Base-by-base conservation (phyloP, 2,888 invertebrate genomes). In the Macropis europaea region DNA sequence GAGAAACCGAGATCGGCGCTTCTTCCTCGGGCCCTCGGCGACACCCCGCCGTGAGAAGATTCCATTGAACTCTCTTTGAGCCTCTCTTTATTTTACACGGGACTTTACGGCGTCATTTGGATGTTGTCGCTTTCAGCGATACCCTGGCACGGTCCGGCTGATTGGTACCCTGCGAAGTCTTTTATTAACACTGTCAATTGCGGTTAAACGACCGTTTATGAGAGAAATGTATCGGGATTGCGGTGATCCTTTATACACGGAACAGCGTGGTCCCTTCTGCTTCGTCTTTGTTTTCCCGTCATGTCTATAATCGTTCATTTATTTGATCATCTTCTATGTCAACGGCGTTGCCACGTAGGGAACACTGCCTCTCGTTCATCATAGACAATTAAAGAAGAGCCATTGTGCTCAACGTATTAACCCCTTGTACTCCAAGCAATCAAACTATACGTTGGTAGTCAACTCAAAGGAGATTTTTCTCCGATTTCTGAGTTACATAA, bases 61-160 rank as follows among this genome's bases (percentile, higher is more conserved):
- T 53, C 61, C 69, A 50, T 52, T 34, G 57, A 40, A 47, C 47
- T 54, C 34, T 61, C 52, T 64, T 63, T 43, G 56, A 24, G 54
- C 13, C 56, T 56, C 42, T 56, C 54, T 62, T 64, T 52, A 50
- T 54, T 69, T 69, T 48, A 52, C 45, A 30, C 45, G 57, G 19
- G 30, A 57, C 45, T 69, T 64, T 64, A 45, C 22, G 57, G 63
- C 63, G 42, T 63, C 54, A 56, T 69, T 69, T 64, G 26, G 38
- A 69, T 30, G 52, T 64, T 52, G 52, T 26, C 57, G 57, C 45
- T 69, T 52, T 57, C 38, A 19, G 38, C 40, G 42, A 13, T n/a
- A 13, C 26, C 22, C n/a, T n/a, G n/a, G n/a, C n/a, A n/a, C 15
- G 47, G 22, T 26, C 17, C 17, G 15, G 26, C 47, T 61, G 47